Evolutionary conservation across 2,888 invertebrate species (phyloP), one percentile per base, ranked within the genome.

Genomic region (Eurytoma californica): DNA sequence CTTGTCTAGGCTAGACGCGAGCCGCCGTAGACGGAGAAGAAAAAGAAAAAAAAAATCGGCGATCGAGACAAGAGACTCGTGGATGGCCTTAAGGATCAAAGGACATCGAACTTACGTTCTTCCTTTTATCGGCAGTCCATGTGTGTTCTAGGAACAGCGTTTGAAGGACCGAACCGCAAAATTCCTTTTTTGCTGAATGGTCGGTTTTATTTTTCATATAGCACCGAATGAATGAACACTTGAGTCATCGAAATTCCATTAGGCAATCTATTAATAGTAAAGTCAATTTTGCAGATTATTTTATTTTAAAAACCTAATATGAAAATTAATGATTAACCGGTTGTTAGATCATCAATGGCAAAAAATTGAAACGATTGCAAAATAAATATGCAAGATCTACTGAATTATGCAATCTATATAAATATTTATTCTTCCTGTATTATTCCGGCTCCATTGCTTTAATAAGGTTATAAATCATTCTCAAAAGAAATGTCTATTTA

Each of bases 11-110:
- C 79, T 75, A 72, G 72, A 73, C 68, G 13, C n/a, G 58, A 28
- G 16, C 7, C 60, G 60, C 7, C 60, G 60, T 16, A 28, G 1
- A 24, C 9, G 49, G 20, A 60, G 39, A 51, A n/a, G 14, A 58
- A 28, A n/a, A 28, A 67, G 18, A 16, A 20, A 24, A 3, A 58
- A 55, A 77, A 72, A 72, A 61, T 39, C 39, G 39, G 16, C 24
- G 20, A 66, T 51, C 9, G 49, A 30, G 5, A 28, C 16, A 57
- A n/a, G 30, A 61, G 18, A 92, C 85, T 24, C 63, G 60, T 18
- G 24, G 47, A 9, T 20, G 47, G 20, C 60, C 51, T 72, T 58
- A 53, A n/a, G 16, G 28, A 39, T 68, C 72, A 74, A 68, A 72
- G 76, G 76, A 80, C 80, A 57, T 72, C 61, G 75, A 80, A 80